A percentile compares a stretch with the other conserved stretches of the same genome.
Evolutionary conservation across 2,113 vertebrate species (phyloP).

Genomic region (Gambusia affinis): DNA sequence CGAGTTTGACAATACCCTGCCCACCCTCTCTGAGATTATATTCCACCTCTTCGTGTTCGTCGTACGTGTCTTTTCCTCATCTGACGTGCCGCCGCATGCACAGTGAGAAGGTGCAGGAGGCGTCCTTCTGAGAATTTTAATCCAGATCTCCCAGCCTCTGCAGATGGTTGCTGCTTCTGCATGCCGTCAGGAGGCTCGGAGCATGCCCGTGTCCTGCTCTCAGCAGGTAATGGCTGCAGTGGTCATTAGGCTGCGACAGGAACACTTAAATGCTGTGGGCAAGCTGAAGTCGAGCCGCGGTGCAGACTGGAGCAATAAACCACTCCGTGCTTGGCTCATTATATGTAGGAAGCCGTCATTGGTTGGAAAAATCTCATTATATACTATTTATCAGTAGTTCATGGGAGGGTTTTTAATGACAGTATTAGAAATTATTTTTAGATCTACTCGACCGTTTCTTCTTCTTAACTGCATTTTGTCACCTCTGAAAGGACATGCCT

Average conservation of each 20-base stretch:
- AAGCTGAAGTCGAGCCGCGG: conserved; percentile 28
- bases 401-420: conserved; percentile 8
- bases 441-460: background rate
- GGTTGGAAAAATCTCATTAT: conserved; percentile 26
- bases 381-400: conserved; percentile 18
- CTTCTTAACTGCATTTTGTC: conserved; percentile 37
- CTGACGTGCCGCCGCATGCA: conserved; percentile 23
- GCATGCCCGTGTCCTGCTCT: conserved; percentile 22
- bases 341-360: conserved; percentile 53
- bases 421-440: conserved; percentile 19
- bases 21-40: conserved; percentile 42
- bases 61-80: conserved; percentile 29
- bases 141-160: background rate
- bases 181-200: conserved; percentile 1
- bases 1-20: conserved; percentile 56
- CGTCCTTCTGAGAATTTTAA: conserved; percentile 8
- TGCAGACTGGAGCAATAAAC: conserved; percentile 53
- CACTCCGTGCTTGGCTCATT: conserved; percentile 59
- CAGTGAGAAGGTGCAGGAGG: background rate
- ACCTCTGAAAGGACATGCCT: conserved; percentile 42
- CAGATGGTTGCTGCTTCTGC: conserved; percentile 8
- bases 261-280: conserved; percentile 30
- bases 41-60: conserved; percentile 43
- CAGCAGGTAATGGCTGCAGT: conserved; percentile 57
- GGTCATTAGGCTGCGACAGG: conserved; percentile 57